Evolutionary conservation across 2,888 invertebrate species (phyloP), one percentile per base, ranked within the genome.

Genomic region (Carterocephalus palaemon): DNA sequence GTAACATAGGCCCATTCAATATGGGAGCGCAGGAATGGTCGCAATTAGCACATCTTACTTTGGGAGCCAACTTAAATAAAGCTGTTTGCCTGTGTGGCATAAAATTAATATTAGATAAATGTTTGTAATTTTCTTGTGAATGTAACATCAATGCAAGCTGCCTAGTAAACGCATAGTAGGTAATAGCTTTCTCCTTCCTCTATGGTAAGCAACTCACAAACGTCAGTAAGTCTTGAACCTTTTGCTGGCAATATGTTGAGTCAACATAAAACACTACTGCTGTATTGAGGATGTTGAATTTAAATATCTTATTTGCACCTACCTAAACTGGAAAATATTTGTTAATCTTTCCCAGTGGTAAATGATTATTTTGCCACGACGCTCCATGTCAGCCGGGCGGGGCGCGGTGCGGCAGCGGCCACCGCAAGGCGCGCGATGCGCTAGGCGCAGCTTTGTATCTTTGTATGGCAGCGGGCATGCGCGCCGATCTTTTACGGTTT

Each of bases 401-500:
- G 62, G 59, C 67, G 70, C 66, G 64, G 63, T 60, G 58, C 54
- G 48, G 63, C 72, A 74, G 72, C 74, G 68, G 68, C 62, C 59
- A 62, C 26, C 66, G 70, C 64, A 49, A 45, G 37, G 48, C 51
- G 41, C 20, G 55, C 53, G 50, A 52, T 56, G 55, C 56, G 69
- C 70, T 53, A 56, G 57, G 53, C 56, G 64, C 64, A 47, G 56
- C 54, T 56, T 49, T 37, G 50, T 51, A 39, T 10, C 34, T 34
- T 57, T 55, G 51, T 54, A 47, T 41, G 55, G 49, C 45, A 31
- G 31, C 48, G 42, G 41, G 48, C 53, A 56, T 34, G 31, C 59
- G 61, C 55, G 54, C 49, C 59, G 63, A 78, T 74, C 83, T 84
- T 84, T 76, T 84, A 82, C 76, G 83, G 84, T 81, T 84, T 83